phyloP scores from a whole-genome alignment of 2,113 vertebrate genomes.

The Saimiri boliviensis region DNA sequence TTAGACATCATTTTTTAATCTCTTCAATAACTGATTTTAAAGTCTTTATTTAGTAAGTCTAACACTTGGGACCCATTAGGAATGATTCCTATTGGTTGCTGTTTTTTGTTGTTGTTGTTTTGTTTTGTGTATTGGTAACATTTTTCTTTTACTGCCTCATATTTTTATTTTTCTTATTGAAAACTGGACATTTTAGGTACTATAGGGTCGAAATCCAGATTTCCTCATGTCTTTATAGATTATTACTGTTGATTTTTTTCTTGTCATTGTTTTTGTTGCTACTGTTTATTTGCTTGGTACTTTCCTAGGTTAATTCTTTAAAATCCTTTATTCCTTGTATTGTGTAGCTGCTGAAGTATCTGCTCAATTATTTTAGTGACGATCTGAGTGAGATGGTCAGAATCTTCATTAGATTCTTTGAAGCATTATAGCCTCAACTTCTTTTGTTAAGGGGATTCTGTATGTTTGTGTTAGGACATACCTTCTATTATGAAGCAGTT shows the following conservation, averaged over 20 bases:
- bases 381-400: background rate
- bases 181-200: background rate
- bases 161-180: background rate
- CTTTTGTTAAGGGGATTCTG: background rate
- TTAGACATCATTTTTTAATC: background rate
- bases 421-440: background rate
- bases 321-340: background rate
- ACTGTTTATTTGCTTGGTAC: background rate
- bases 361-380: background rate
- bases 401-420: background rate
- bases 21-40: background rate
- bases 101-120: background rate
- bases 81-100: too few relatives aligned
- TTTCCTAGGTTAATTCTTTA: background rate
- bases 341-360: background rate
- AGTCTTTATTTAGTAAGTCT: background rate
- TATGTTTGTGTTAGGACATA: background rate
- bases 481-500: background rate
- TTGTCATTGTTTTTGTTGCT: background rate
- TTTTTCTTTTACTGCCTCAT: background rate
- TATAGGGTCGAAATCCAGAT: background rate
- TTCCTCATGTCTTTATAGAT: too few relatives aligned
- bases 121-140: background rate
- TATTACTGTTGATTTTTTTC: background rate
- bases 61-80: background rate